Conservation (phyloP, 1,140 invertebrate species). For the Hypothenemus hampei region DNA sequence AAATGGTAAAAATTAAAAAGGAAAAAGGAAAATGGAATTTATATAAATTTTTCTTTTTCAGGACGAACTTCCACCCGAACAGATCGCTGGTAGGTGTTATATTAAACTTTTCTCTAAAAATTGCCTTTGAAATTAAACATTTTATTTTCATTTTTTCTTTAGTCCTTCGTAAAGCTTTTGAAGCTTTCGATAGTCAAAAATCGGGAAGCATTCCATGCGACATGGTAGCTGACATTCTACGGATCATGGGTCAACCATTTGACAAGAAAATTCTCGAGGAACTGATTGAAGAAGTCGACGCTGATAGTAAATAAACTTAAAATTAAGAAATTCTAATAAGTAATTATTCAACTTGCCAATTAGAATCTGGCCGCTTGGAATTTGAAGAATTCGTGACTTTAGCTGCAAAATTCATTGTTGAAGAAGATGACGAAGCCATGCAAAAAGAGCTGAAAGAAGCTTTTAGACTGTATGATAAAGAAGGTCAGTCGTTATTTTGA, state of each 20-base stretch:
- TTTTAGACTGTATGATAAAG: conserved; percentile 72
- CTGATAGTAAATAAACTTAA: conserved; percentile 70
- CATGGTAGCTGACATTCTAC: conserved; percentile 89
- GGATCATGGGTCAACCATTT: conserved; percentile 94
- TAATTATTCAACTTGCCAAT: neutral
- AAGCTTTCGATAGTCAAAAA: conserved; percentile 93
- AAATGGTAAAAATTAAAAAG: neutral
- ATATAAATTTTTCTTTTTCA: conserved; percentile 30
- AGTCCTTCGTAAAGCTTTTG: conserved; percentile 92
- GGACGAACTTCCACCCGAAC: conserved; percentile 45
- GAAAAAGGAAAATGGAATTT: too few relatives aligned
- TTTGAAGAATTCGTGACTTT: conserved; percentile 93
- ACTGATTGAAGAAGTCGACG: conserved; percentile 92
- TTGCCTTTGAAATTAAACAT: neutral
- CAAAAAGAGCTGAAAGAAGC: conserved; percentile 90
- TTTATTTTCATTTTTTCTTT: conserved; percentile 34
- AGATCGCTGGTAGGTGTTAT: conserved; percentile 44
- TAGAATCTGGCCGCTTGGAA: conserved; percentile 89
- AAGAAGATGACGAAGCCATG: conserved; percentile 90
- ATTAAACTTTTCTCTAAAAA: neutral
- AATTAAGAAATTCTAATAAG: too few relatives aligned
- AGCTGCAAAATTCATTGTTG: conserved; percentile 90
- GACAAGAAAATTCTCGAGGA: conserved; percentile 92
- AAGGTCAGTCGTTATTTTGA: conserved; percentile 48
- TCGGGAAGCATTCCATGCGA: conserved; percentile 90